phyloP scores from a whole-genome alignment of 2,888 invertebrate species.

The Teleogryllus oceanicus region DNA sequence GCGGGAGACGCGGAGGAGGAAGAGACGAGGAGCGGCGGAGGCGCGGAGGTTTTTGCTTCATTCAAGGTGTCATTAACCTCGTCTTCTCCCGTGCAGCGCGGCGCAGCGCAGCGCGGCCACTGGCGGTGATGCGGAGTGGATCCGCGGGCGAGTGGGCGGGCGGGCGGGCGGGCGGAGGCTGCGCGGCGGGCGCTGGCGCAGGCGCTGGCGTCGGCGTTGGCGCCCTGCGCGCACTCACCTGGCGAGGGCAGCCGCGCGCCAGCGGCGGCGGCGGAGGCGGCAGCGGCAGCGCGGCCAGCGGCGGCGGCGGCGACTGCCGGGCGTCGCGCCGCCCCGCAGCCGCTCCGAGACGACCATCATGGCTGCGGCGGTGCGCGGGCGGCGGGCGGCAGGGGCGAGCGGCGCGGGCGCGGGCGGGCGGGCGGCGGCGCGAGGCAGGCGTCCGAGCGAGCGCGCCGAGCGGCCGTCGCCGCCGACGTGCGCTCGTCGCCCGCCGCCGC shows the following conservation, averaged over 20 bases:
- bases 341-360: neutral
- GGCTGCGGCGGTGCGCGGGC: neutral
- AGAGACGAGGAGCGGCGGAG: neutral
- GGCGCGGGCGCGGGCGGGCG: neutral
- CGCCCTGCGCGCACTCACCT: neutral
- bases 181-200: neutral
- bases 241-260: neutral
- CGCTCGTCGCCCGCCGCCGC: neutral
- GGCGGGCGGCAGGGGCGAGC: neutral
- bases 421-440: neutral
- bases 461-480: neutral
- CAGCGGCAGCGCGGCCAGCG: neutral
- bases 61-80: conserved; percentile 18
- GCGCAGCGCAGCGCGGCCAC: neutral
- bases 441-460: neutral
- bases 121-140: neutral
- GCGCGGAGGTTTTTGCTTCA: conserved; percentile 12
- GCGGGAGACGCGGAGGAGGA: conserved; percentile 6
- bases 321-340: conserved; percentile 5
- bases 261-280: neutral
- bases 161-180: neutral
- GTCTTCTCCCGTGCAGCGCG: neutral
- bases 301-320: neutral
- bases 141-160: neutral
- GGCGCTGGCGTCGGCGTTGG: neutral